Evolutionary conservation across 2,888 invertebrate species (phyloP).

Genomic region (Bibio marci): DNA sequence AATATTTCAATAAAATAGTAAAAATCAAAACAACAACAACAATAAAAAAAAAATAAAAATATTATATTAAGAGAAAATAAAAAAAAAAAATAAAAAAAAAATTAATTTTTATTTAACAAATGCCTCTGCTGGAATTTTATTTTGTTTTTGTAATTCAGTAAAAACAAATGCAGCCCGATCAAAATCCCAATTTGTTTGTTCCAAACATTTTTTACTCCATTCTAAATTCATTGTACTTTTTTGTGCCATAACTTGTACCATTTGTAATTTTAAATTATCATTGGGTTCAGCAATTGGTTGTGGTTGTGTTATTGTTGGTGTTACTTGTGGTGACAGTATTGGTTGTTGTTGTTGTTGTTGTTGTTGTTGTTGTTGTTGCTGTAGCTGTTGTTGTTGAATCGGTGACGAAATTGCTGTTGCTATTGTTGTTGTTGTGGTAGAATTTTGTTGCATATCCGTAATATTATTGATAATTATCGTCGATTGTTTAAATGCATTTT

Average conservation of each 20-base stretch:
- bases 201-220: constrained; percentile 43
- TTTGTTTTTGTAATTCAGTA: constrained; percentile 57
- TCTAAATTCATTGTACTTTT: constrained; percentile 54
- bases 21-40: too few relatives aligned
- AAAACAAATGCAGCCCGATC: constrained; percentile 64
- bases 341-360: too few relatives aligned
- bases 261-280: constrained; percentile 47
- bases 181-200: constrained; percentile 79
- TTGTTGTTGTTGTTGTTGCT: constrained; percentile 16
- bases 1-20: too few relatives aligned
- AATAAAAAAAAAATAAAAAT: too few relatives aligned
- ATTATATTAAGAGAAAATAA: too few relatives aligned
- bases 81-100: too few relatives aligned
- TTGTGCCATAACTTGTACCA: constrained; percentile 50
- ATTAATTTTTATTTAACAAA: too few relatives aligned
- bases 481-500: constrained; percentile 16
- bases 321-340: constrained; percentile 10
- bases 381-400: background rate
- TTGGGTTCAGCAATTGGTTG: constrained; percentile 24
- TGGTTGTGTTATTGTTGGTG: background rate
- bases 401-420: too few relatives aligned
- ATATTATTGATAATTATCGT: too few relatives aligned
- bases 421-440: too few relatives aligned
- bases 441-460: too few relatives aligned
- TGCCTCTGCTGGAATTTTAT: constrained; percentile 68